Base-by-base conservation (phyloP, 2,113 vertebrate genomes). In the Nematolebias whitei region DNA sequence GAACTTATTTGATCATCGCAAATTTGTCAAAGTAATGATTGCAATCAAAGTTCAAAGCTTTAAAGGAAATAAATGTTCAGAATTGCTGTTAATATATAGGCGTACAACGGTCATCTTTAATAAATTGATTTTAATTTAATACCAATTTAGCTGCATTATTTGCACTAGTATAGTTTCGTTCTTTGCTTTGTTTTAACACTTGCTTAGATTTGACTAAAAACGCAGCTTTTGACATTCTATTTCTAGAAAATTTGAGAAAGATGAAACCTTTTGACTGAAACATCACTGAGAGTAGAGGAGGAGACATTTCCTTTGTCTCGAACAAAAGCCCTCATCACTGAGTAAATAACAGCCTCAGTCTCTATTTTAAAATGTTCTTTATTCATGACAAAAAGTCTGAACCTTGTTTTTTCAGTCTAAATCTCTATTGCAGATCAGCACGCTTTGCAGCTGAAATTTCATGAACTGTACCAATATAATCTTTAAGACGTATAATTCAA, bases 1-100 rank as follows among this genome's bases (percentile, higher is more conserved):
- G 88, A 60, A 2, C 87, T 92, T 74, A 88, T 82, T 84, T 87
- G 76, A 87, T 85, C 71, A 80, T 90, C 92, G 68, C 77, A 83
- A 73, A 79, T 79, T 78, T 90, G 84, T 88, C 86, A 89, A 87
- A 87, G 67, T 47, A 81, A 90, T 82, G 78, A 88, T 91, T 81
- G 89, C 93, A 92, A 93, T 94, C 89, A 90, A 92, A 93, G 72
- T 91, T 92, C 63, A 87, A 87, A 81, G 78, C 89, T 85, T 87
- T 89, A 76, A 90, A 91, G 70, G 85, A 90, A 91, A 86, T 78
- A 66, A 85, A 90, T 52, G 35, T 85, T 50, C 67, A 82, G 87
- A n/a, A n/a, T n/a, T n/a, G n/a, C n/a, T n/a, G n/a, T n/a, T n/a
- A n/a, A n/a, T n/a, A n/a, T n/a, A n/a, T n/a, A n/a, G n/a, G n/a